These are phyloP conservation scores for Choristoneura rosaceana DNA, from an alignment of 2,888 invertebrate genomes.

Conservation along the genomic window DNA sequence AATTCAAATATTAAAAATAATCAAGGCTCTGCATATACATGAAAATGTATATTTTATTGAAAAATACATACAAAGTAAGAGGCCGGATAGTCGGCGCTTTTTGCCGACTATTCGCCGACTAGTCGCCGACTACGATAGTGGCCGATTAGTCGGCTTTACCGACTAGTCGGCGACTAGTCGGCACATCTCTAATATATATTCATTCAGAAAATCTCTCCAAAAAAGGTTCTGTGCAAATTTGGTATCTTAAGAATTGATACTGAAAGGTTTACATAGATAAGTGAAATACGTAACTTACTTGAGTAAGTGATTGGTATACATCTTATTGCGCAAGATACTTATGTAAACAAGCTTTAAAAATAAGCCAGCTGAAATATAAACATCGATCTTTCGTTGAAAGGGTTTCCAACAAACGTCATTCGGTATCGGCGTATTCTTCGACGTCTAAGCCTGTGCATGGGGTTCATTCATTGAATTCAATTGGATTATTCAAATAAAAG, in stretches of 20 bases:
- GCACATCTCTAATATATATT: too few species aligned
- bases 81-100: too few species aligned
- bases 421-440: slow-evolving; percentile 20
- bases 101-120: too few species aligned
- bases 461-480: slow-evolving; percentile 33
- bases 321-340: neutral
- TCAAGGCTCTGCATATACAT: too few species aligned
- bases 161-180: too few species aligned
- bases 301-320: neutral
- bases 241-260: neutral
- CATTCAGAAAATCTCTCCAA: too few species aligned
- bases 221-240: neutral
- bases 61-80: too few species aligned
- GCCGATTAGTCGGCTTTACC: too few species aligned
- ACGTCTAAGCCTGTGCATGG: slow-evolving; percentile 16
- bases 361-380: neutral
- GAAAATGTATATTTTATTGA: too few species aligned
- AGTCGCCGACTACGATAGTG: too few species aligned
- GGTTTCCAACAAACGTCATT: slow-evolving; percentile 26
- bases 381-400: slow-evolving; percentile 18
- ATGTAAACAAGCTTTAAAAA: slow-evolving; percentile 11
- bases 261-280: neutral
- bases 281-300: neutral
- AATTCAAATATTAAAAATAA: too few species aligned
- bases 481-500: slow-evolving; percentile 36